Evolutionary conservation across 64 coral and sea anemone species (phyloP).

Genomic region (Porites lutea): DNA sequence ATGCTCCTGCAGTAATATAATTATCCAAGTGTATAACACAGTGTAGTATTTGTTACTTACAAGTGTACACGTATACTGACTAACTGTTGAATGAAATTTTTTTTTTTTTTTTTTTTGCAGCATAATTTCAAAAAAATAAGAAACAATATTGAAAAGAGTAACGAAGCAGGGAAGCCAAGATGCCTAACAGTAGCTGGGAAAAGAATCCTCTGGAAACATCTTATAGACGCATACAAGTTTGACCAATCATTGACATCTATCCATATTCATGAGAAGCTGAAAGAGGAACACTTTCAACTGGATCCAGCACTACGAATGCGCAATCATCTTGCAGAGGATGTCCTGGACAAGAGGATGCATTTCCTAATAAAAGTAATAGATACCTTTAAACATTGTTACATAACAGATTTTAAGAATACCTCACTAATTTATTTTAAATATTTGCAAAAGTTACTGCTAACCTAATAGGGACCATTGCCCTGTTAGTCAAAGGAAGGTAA

Average conservation of each 20-base stretch:
- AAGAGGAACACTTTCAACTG: neutral
- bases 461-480: too few species aligned
- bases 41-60: too few species aligned
- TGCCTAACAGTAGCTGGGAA: slow-evolving; percentile 23
- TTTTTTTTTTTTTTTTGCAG: too few species aligned
- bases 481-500: too few species aligned
- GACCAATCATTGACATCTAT: neutral
- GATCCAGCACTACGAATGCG: slow-evolving; percentile 45
- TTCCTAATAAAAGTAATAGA: slow-evolving; percentile 21
- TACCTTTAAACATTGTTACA: neutral
- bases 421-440: neutral
- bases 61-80: too few species aligned
- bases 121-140: too few species aligned
- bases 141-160: slow-evolving; percentile 31
- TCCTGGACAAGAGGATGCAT: slow-evolving; percentile 39
- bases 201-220: slow-evolving; percentile 23
- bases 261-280: slow-evolving; percentile 44
- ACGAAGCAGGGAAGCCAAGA: neutral
- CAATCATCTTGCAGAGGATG: slow-evolving; percentile 39
- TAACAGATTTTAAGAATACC: neutral
- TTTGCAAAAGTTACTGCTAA: too few species aligned
- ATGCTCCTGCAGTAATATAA: too few species aligned
- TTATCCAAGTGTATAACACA: too few species aligned
- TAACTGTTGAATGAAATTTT: too few species aligned
- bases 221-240: slow-evolving; percentile 26